Conservation (phyloP, 2,113 vertebrate genomes). For the Tragelaphus scriptus region DNA sequence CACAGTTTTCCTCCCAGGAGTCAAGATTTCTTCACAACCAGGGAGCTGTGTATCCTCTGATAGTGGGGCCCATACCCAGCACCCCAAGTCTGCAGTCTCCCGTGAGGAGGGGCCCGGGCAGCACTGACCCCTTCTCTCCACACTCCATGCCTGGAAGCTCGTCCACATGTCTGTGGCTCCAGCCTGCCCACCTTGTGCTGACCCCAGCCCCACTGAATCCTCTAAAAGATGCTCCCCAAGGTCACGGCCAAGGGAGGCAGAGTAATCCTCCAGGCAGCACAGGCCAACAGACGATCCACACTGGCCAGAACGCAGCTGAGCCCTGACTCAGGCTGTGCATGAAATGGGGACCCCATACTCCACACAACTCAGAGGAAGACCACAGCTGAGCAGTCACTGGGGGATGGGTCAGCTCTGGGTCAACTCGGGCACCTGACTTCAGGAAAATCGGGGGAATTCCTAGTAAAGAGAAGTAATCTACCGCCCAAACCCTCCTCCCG, state of each 20-base stretch:
- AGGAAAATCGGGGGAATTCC: not conserved
- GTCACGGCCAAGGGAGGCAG: not conserved
- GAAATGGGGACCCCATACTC: not conserved
- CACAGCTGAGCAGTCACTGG: rapidly evolving
- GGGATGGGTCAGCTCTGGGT: not conserved
- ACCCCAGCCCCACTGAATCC: not conserved
- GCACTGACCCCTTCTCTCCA: no score
- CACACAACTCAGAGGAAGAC: not conserved
- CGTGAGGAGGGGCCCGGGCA: not conserved
- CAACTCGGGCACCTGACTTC: not conserved
- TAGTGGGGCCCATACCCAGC: not conserved
- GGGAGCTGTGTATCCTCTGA: not conserved
- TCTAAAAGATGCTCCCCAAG: not conserved
- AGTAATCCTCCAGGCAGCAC: not conserved
- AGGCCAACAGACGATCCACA: not conserved
- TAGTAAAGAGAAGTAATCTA: not conserved
- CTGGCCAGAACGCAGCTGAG: not conserved
- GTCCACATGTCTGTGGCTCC: not conserved
- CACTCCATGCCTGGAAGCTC: not conserved
- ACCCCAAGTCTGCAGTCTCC: not conserved
- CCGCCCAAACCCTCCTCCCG: not conserved
- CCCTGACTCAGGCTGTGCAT: no score
- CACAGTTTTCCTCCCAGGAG: not conserved
- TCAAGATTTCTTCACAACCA: not conserved
- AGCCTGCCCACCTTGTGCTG: not conserved